phyloP scores from a whole-genome alignment of 2,888 invertebrate species.

The Hypselothyrea guttata region DNA sequence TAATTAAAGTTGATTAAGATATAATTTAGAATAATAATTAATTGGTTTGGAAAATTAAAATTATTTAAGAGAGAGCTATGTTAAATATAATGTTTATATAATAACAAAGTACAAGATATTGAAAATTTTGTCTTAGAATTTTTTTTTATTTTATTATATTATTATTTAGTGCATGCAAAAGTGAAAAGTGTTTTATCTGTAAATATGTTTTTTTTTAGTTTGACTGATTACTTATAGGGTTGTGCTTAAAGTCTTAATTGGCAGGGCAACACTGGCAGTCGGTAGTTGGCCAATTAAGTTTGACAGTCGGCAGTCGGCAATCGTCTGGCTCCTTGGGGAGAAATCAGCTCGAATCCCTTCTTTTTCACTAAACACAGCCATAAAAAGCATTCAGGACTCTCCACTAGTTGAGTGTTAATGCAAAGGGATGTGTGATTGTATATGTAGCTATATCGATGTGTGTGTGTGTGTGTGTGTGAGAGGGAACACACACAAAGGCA shows the following conservation, averaged over 20 bases:
- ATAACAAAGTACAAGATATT: no score
- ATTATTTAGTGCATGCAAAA: neutral
- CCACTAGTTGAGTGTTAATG: conserved; percentile 74
- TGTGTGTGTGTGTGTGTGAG: neutral
- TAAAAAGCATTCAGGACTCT: conserved; percentile 67
- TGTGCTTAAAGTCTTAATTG: conserved; percentile 36
- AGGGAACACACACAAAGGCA: conserved; percentile 42
- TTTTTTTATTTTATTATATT: no score
- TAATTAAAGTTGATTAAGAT: no score
- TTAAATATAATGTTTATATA: no score
- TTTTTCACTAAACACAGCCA: conserved; percentile 72
- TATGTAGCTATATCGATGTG: neutral
- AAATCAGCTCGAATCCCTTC: conserved; percentile 70
- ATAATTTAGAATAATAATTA: no score
- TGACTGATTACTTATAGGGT: conserved; percentile 25
- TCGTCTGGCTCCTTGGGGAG: conserved; percentile 50
- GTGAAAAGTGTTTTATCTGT: no score
- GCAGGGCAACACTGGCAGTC: conserved; percentile 8
- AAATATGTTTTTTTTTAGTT: no score
- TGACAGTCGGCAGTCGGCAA: conserved; percentile 38
- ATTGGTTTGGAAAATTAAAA: no score
- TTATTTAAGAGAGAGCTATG: no score
- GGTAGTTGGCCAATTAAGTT: conserved; percentile 44
- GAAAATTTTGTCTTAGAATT: no score
- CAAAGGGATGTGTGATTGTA: conserved; percentile 37